These are phyloP conservation scores for Lepidurus packardi DNA, from an alignment of 1,140 invertebrate species.

Conservation along the genomic window DNA sequence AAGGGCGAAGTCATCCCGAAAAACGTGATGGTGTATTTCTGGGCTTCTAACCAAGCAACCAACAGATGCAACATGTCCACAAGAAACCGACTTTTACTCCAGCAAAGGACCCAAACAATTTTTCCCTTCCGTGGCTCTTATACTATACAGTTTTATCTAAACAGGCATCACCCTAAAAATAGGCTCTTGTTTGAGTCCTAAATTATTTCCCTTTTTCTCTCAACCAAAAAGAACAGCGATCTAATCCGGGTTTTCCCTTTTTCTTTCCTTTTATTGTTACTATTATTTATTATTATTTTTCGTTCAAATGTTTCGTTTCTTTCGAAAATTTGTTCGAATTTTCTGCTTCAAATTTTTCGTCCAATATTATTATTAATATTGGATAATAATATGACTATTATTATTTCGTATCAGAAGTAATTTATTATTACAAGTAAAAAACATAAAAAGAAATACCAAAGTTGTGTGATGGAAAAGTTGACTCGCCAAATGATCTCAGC, in stretches of 20 bases:
- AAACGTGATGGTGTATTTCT: constrained; percentile 19
- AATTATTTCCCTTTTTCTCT: neutral
- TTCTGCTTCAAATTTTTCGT: too few species aligned
- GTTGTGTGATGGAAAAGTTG: neutral
- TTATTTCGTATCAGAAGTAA: neutral
- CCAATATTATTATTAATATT: too few species aligned
- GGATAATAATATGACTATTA: too few species aligned
- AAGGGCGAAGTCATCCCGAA: constrained; percentile 17
- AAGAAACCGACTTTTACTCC: constrained; percentile 19
- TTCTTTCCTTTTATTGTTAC: too few species aligned
- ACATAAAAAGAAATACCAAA: neutral
- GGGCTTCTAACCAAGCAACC: constrained; percentile 17
- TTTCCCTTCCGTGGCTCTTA: neutral
- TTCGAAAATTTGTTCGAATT: too few species aligned
- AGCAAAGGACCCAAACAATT: constrained; percentile 17
- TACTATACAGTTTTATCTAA: constrained; percentile 14
- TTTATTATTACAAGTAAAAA: neutral
- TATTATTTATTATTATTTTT: too few species aligned
- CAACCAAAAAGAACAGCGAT: neutral
- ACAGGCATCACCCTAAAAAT: constrained; percentile 21
- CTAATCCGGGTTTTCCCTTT: too few species aligned
- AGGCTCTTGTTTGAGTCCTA: neutral
- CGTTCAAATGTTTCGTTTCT: too few species aligned
- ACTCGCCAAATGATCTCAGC: neutral
- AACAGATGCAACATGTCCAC: constrained; percentile 21